Conservation (phyloP, 2,888 invertebrate species). For the Theodoxus fluviatilis region DNA sequence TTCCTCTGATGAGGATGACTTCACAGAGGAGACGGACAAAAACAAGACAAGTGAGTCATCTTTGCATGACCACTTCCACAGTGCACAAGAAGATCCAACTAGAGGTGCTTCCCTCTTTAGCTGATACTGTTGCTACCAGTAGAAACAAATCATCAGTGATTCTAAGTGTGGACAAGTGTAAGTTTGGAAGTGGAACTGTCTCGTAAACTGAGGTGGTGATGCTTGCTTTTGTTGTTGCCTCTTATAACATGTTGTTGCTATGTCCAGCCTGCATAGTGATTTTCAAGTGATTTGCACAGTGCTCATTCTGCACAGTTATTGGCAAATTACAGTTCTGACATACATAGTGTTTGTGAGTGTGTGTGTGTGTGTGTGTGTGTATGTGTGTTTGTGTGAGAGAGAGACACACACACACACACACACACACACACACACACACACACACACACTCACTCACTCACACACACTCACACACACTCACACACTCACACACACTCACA, state of each 20-base stretch:
- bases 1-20: conserved; percentile 57
- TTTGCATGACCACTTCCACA: neutral
- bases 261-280: neutral
- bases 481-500: too few species aligned
- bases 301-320: neutral
- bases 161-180: neutral
- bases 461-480: too few species aligned
- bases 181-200: neutral
- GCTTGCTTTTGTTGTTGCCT: neutral
- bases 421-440: too few species aligned
- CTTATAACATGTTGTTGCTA: too few species aligned
- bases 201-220: neutral
- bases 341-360: neutral
- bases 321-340: neutral
- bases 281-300: neutral
- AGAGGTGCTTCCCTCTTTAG: too few species aligned
- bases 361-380: neutral
- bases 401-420: too few species aligned
- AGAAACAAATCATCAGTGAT: too few species aligned
- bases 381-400: too few species aligned
- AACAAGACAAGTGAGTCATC: conserved; percentile 33
- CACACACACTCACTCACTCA: too few species aligned
- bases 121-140: too few species aligned
- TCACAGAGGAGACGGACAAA: conserved; percentile 39
- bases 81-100: neutral